phyloP scores from a whole-genome alignment of 2,113 vertebrate genomes.

The human (Homo sapiens) region DNA sequence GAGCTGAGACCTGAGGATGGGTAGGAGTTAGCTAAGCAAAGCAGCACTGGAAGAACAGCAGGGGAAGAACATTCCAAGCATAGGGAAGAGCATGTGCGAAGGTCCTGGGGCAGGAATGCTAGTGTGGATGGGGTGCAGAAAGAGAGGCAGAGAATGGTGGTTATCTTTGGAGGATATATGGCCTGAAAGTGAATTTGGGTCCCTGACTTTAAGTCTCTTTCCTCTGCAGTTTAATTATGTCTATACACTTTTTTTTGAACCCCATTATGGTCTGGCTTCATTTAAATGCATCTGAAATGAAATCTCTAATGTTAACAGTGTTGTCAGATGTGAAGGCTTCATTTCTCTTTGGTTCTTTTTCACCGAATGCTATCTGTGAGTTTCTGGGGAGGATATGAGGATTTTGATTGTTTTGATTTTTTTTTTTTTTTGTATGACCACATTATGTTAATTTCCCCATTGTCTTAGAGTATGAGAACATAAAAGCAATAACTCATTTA shows the following conservation, averaged over 20 bases:
- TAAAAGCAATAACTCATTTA: conserved; percentile 82
- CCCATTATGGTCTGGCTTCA: conserved; percentile 71
- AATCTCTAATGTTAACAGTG: conserved; percentile 75
- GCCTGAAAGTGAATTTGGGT: not conserved
- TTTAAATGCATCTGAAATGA: conserved; percentile 80
- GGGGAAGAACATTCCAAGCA: not conserved
- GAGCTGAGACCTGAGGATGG: not conserved
- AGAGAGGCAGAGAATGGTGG: not conserved
- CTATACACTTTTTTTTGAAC: not conserved
- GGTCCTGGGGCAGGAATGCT: not conserved
- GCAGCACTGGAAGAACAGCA: not conserved
- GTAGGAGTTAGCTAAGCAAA: not conserved
- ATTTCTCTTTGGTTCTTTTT: conserved; percentile 74
- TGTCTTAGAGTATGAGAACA: conserved; percentile 78
- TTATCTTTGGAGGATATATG: not conserved
- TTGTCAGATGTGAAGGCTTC: conserved; percentile 60
- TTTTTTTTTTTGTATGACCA: conserved; percentile 58
- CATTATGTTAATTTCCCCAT: conserved; percentile 83
- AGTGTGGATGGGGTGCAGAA: not conserved
- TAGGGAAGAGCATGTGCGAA: not conserved
- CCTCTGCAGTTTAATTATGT: not conserved
- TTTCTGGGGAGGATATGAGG: conserved; percentile 75
- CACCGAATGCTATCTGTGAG: conserved; percentile 67
- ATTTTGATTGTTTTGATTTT: conserved; percentile 74
- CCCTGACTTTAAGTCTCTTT: not conserved